Percentiles rank a stretch among this genome's conserved stretches.
Evolutionary conservation across 2,797 vertebrate genomes (phyloP).

Genomic region (Poeciliopsis infans): DNA sequence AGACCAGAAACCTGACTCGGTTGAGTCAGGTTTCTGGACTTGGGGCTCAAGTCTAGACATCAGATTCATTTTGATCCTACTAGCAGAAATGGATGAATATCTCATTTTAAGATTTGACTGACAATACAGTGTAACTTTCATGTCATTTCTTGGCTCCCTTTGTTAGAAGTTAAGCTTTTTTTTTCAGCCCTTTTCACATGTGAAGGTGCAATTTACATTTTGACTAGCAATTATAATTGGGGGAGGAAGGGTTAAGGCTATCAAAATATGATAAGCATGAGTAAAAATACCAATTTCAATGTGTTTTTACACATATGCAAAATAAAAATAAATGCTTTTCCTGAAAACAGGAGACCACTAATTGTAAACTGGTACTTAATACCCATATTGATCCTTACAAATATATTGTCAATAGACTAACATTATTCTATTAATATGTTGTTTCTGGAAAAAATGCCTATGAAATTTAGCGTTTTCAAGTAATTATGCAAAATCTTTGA

Average conservation of each 20-base stretch:
- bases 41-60: not conserved
- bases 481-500: not conserved
- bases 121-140: not conserved
- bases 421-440: not conserved
- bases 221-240: not conserved
- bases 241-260: not conserved
- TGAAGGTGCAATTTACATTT: not conserved
- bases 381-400: not conserved
- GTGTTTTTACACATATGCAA: not conserved
- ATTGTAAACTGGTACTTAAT: not conserved
- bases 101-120: not conserved
- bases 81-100: not conserved
- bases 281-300: not conserved
- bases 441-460: not conserved
- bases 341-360: not conserved
- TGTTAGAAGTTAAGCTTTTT: not conserved
- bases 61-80: not conserved
- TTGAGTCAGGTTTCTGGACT: not conserved
- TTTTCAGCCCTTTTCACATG: not conserved
- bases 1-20: not conserved
- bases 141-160: not conserved
- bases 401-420: not conserved
- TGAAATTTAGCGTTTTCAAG: not conserved
- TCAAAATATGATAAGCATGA: not conserved
- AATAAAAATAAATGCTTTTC: not conserved